Base-by-base conservation (phyloP, 2,113 vertebrate genomes). In the Tragelaphus buxtoni region DNA sequence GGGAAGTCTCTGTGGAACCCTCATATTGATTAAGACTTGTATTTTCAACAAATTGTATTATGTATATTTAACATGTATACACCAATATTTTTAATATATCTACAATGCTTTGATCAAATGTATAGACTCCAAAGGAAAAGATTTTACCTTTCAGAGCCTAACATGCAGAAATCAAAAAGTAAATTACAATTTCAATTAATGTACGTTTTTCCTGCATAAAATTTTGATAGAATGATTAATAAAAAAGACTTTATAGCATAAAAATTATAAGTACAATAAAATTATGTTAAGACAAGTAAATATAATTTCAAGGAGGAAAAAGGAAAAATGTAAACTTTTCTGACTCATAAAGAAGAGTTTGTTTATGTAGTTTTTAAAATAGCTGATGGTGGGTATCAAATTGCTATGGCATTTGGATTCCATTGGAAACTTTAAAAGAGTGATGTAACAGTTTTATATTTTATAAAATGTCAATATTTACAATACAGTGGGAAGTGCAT, bases 391-490 rank as follows among this genome's bases (percentile, higher is more conserved):
- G 14, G 45, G 35, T 86, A 90, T 94, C 85, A 92, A 28, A 53
- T 97, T 83, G 30, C 93, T 60, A 4, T 84, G 86, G 39, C 65
- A 49, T 86, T 96, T 93, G 51, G 89, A 93, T 79, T 60, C 47
- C 74, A 72, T 49, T 80, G 87, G 94, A 92, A 88, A 93, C 63
- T 49, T 72, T 35, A 47, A 47, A 88, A 85, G 69, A 56, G 30
- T 83, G 79, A 95, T 77, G 58, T 93, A 74, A 93, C 18, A 49
- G 30, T 89, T 84, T 93, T 86, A 72, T 32, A 56, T 91, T 90
- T 81, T 96, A 72, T 87, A 88, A 81, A 94, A 80, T 77, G 49
- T 83, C 81, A 89, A 53, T 86, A 74, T 96, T 97, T 93, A 93
- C 22, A 86, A 26, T 86, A n/a, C 30, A 69, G 63, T 91, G 63